Percentiles rank a stretch among this genome's conserved stretches.
phyloP scores from a whole-genome alignment of 2,113 vertebrate genomes.

The Hymenochirus boettgeri region DNA sequence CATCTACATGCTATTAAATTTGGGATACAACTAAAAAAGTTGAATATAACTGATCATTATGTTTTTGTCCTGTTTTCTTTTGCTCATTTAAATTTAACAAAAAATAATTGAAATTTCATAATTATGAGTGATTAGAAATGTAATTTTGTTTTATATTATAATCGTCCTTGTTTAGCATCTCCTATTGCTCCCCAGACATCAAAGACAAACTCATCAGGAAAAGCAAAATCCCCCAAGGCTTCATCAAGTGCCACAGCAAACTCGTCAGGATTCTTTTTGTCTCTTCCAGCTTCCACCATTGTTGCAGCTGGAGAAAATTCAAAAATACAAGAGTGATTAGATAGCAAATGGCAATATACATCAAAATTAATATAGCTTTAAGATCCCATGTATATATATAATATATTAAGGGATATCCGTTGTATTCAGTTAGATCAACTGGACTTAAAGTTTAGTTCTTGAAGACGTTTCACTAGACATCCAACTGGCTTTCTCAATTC shows the following conservation, averaged over 20 bases:
- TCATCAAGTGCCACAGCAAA: constrained; percentile 87
- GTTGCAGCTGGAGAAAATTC: constrained; percentile 78
- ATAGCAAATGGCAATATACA: too few relatives aligned
- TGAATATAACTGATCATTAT: not conserved
- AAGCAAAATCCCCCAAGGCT: constrained; percentile 91
- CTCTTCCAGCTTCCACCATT: constrained; percentile 90
- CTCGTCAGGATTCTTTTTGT: constrained; percentile 90
- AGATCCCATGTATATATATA: too few relatives aligned
- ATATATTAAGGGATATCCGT: too few relatives aligned
- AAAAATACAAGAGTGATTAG: not conserved
- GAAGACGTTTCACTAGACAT: too few relatives aligned
- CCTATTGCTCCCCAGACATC: constrained; percentile 93
- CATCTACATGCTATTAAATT: too few relatives aligned
- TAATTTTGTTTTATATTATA: constrained; percentile 48
- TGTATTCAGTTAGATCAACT: too few relatives aligned
- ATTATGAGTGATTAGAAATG: constrained; percentile 15
- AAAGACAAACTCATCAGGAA: constrained; percentile 94
- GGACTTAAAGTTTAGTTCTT: too few relatives aligned
- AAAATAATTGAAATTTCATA: constrained; percentile 7
- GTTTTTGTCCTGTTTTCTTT: not conserved
- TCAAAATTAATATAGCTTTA: too few relatives aligned
- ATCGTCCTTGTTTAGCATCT: constrained; percentile 77
- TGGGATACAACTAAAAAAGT: too few relatives aligned
- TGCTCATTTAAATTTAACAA: not conserved
- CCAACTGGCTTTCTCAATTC: too few relatives aligned